These are phyloP conservation scores for Ictalurus furcatus DNA, from an alignment of 2,113 vertebrate species.

Conservation along the genomic window DNA sequence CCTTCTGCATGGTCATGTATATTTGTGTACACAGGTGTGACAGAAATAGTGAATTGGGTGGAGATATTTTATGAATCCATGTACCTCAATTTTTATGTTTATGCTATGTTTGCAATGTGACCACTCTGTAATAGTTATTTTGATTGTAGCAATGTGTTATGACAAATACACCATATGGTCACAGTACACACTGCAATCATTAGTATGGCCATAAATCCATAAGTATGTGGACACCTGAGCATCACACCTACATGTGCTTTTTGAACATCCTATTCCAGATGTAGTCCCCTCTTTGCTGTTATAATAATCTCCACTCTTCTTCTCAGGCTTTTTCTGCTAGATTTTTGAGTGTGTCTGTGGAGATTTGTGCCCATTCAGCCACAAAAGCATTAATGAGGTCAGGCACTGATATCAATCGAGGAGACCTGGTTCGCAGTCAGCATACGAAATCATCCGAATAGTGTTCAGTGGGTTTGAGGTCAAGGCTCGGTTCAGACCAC, in stretches of 20 bases:
- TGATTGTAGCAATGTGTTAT: neutral
- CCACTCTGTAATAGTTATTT: constrained; percentile 29
- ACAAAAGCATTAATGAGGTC: neutral
- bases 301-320: neutral
- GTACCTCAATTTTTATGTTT: constrained; percentile 28
- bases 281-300: neutral
- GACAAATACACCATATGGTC: neutral
- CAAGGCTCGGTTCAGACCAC: neutral
- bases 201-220: neutral
- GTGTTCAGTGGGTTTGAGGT: neutral
- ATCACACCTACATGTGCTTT: neutral
- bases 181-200: too few species aligned
- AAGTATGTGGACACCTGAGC: neutral
- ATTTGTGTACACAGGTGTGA: neutral
- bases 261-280: too few species aligned
- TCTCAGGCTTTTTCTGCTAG: too few species aligned
- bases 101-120: constrained; percentile 42
- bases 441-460: neutral
- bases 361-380: neutral
- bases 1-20: constrained; percentile 32
- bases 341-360: neutral
- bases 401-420: neutral
- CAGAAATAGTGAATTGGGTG: neutral
- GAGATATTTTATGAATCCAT: constrained; percentile 25
- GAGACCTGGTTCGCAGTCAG: neutral